phyloP scores from a whole-genome alignment of 2,797 vertebrate species.

The Thaleichthys pacificus region DNA sequence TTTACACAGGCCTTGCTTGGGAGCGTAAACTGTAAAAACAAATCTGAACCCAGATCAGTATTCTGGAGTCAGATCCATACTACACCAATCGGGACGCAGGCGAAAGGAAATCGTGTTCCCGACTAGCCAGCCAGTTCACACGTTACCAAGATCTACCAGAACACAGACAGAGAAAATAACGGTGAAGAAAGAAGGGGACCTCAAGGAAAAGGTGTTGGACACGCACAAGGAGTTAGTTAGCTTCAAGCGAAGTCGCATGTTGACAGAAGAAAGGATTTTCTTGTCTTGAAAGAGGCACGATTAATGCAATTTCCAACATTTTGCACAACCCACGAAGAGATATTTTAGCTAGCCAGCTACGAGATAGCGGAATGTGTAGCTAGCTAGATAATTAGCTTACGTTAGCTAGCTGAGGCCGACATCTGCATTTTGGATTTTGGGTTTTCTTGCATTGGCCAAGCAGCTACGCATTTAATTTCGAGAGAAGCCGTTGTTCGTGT shows the following conservation, averaged over 20 bases:
- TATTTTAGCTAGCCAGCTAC: constrained; percentile 51
- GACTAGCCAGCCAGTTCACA: constrained; percentile 46
- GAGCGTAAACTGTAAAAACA: neutral
- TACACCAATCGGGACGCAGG: constrained; percentile 50
- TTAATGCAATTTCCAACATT: constrained; percentile 55
- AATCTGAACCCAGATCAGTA: constrained; percentile 64
- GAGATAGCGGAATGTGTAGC: constrained; percentile 77
- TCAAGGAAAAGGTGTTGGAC: constrained; percentile 32
- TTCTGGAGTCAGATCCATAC: constrained; percentile 24
- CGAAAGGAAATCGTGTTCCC: constrained; percentile 57
- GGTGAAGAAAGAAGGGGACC: constrained; percentile 36
- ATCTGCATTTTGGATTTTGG: constrained; percentile 58
- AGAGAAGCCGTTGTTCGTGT: constrained; percentile 13
- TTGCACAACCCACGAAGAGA: constrained; percentile 44
- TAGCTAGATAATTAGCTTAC: constrained; percentile 21
- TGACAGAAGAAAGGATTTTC: constrained; percentile 19
- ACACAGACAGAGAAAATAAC: constrained; percentile 52
- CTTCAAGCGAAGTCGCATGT: constrained; percentile 10
- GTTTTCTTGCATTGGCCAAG: constrained; percentile 52
- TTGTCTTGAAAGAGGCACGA: constrained; percentile 34
- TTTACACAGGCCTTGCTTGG: constrained; percentile 2
- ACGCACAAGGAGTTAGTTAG: constrained; percentile 38
- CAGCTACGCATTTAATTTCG: constrained; percentile 36
- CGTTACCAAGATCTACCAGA: constrained; percentile 56
- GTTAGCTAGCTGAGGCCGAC: constrained; percentile 72